Conservation (phyloP, 2,113 vertebrate genomes). For the Xenopus borealis region DNA sequence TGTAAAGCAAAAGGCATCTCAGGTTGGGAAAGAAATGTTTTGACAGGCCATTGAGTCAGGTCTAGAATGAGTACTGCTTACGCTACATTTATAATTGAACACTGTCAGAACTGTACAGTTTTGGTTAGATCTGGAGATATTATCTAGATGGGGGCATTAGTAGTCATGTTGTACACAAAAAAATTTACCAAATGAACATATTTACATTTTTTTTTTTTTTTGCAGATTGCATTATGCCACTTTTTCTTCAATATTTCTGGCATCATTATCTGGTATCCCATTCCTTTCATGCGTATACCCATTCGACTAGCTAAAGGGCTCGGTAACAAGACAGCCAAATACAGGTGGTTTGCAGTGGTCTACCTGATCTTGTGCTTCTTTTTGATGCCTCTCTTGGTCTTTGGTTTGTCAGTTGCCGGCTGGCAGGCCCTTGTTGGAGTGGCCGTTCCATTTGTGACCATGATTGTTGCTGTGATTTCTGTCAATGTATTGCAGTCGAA, state of each 20-base stretch:
- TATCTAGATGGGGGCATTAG: too few species aligned
- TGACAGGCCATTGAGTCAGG: too few species aligned
- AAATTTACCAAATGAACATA: too few species aligned
- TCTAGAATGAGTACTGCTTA: too few species aligned
- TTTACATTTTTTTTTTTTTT: slow-evolving; percentile 42
- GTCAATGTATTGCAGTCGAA: slow-evolving; percentile 77
- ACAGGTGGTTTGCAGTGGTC: slow-evolving; percentile 90
- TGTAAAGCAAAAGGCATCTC: too few species aligned
- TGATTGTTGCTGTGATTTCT: slow-evolving; percentile 65
- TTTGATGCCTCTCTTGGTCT: slow-evolving; percentile 72
- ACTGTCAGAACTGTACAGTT: too few species aligned
- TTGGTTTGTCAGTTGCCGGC: slow-evolving; percentile 85
- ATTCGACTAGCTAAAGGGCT: slow-evolving; percentile 80
- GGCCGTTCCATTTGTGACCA: slow-evolving; percentile 65
- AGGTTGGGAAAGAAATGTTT: too few species aligned
- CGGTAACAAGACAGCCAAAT: slow-evolving; percentile 79
- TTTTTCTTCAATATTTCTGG: slow-evolving; percentile 97
- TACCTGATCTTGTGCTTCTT: slow-evolving; percentile 86
- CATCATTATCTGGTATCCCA: slow-evolving; percentile 87
- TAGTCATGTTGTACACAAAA: too few species aligned
- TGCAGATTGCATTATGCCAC: slow-evolving; percentile 91
- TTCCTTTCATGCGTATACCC: slow-evolving; percentile 83
- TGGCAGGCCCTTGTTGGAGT: slow-evolving; percentile 86
- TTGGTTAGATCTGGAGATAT: too few species aligned
- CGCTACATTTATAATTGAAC: too few species aligned